These are phyloP conservation scores for Peromyscus nudipes DNA, from an alignment of 2,797 vertebrate species.

Conservation along the genomic window DNA sequence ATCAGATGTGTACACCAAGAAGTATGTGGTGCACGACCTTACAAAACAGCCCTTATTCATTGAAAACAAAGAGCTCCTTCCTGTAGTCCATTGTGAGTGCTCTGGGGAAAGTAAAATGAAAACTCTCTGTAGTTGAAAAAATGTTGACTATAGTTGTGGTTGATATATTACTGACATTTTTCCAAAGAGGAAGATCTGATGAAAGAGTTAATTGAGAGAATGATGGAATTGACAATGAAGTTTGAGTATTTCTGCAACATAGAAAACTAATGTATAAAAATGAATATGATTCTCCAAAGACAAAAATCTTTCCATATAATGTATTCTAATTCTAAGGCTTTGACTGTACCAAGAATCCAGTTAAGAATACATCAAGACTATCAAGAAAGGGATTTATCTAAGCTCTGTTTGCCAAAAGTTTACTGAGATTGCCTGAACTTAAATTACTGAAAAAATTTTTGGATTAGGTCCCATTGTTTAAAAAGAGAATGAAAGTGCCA, in stretches of 20 bases:
- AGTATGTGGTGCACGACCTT: background rate
- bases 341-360: background rate
- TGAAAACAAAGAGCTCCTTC: background rate
- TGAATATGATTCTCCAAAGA: background rate
- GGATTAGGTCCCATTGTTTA: background rate
- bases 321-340: background rate
- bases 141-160: background rate
- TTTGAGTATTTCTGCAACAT: background rate
- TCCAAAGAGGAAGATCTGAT: conserved; percentile 17
- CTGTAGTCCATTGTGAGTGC: background rate
- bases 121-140: background rate
- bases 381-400: background rate
- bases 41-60: background rate
- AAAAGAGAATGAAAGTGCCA: background rate
- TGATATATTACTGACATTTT: conserved; percentile 1
- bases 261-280: conserved; percentile 20
- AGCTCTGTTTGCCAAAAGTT: conserved; percentile 9
- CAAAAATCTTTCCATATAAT: background rate
- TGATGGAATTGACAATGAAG: conserved; percentile 11
- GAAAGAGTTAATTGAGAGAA: background rate
- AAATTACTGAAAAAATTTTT: conserved; percentile 37
- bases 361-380: background rate
- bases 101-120: conserved; percentile 6
- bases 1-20: background rate
- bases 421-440: background rate